phyloP scores from a whole-genome alignment of 2,797 vertebrate genomes.

The Poecilia picta region DNA sequence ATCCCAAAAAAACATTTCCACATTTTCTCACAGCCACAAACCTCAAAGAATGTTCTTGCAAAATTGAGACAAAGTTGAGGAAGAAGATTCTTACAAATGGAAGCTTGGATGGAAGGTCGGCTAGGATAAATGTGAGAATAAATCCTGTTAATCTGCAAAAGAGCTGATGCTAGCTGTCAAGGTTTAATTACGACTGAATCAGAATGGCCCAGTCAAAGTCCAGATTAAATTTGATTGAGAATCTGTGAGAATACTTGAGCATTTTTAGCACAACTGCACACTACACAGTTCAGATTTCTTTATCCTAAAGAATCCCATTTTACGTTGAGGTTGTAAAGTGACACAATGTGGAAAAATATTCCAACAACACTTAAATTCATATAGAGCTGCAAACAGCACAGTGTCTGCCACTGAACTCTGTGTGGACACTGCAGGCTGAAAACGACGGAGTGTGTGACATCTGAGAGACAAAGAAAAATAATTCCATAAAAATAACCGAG shows the following conservation, averaged over 20 bases:
- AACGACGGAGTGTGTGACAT: conserved; percentile 15
- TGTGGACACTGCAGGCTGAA: conserved; percentile 29
- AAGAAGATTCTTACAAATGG: not conserved
- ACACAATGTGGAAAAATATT: not conserved
- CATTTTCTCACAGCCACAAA: not conserved
- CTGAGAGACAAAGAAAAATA: conserved; percentile 41
- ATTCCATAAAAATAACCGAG: conserved; percentile 31
- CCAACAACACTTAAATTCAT: conserved; percentile 2
- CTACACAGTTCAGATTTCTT: not conserved
- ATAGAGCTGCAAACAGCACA: conserved; percentile 23
- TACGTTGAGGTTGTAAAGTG: not conserved
- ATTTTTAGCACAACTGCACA: conserved; percentile 12
- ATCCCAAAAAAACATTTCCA: conserved; percentile 23
- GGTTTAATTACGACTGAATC: not conserved
- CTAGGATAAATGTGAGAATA: not conserved
- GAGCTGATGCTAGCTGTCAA: not conserved
- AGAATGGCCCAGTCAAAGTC: not conserved
- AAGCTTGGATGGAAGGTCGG: not conserved
- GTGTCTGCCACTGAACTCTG: conserved; percentile 23
- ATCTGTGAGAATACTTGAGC: not conserved
- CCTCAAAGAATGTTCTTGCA: not conserved
- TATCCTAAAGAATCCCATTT: not conserved
- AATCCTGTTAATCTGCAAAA: not conserved
- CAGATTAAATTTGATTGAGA: not conserved
- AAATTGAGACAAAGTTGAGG: not conserved